Conservation (phyloP, 2,113 vertebrate species). For the Tor tambroides region DNA sequence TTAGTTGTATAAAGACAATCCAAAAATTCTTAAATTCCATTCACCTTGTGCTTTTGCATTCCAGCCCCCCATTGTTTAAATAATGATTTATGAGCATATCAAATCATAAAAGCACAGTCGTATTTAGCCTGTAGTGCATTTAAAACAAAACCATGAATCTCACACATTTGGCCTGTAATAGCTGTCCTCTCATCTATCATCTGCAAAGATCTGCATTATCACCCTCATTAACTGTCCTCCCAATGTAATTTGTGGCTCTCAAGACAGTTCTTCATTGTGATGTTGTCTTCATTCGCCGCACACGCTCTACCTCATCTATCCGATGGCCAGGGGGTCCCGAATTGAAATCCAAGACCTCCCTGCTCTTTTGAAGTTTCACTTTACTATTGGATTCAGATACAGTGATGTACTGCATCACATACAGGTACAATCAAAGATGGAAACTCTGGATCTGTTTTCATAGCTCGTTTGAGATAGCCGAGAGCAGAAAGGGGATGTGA, state of each 20-base stretch:
- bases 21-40: conserved; percentile 25
- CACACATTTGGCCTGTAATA: conserved; percentile 30
- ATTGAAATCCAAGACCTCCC: conserved; percentile 69
- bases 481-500: conserved; percentile 50
- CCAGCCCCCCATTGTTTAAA: conserved; percentile 42
- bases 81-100: conserved; percentile 34
- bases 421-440: conserved; percentile 46
- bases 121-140: conserved; percentile 31
- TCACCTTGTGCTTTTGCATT: conserved; percentile 4
- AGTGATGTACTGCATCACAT: conserved; percentile 67
- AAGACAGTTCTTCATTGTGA: conserved; percentile 34
- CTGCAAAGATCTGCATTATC: conserved; percentile 19
- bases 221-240: conserved; percentile 38
- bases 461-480: conserved; percentile 44
- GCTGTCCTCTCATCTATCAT: conserved; percentile 32
- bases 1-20: conserved; percentile 4
- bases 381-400: conserved; percentile 70
- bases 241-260: conserved; percentile 25
- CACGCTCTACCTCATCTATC: conserved; percentile 47
- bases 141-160: conserved; percentile 22
- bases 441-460: conserved; percentile 36
- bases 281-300: conserved; percentile 21
- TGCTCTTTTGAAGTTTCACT: conserved; percentile 63
- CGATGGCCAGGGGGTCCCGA: conserved; percentile 68
- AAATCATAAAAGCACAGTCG: neutral